Conservation (phyloP, 2,888 invertebrate species). For the Parnassius apollo region DNA sequence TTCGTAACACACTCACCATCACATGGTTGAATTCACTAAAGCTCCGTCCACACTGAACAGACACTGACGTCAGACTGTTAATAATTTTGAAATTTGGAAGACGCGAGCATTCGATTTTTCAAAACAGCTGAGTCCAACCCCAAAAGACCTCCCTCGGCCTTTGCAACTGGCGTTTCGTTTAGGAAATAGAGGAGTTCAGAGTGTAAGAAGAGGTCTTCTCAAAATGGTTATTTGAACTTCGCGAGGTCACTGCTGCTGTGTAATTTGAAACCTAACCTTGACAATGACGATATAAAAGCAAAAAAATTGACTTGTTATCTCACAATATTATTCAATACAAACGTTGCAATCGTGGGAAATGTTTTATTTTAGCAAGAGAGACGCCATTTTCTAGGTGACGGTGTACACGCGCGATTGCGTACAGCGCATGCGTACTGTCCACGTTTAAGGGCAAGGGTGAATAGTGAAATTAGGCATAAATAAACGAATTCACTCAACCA, state of each 20-base stretch:
- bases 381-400: constrained; percentile 53
- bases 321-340: constrained; percentile 11
- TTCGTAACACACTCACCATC: constrained; percentile 64
- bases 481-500: constrained; percentile 27
- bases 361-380: constrained; percentile 39
- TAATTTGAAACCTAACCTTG: constrained; percentile 16
- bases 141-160: constrained; percentile 39
- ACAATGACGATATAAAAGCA: constrained; percentile 3
- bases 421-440: constrained; percentile 59
- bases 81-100: constrained; percentile 39
- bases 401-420: constrained; percentile 25
- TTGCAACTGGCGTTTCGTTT: constrained; percentile 3
- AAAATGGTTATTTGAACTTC: constrained; percentile 27
- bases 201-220: constrained; percentile 12
- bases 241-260: constrained; percentile 28
- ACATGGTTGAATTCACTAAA: constrained; percentile 54
- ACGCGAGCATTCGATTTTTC: constrained; percentile 64
- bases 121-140: constrained; percentile 66
- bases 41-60: constrained; percentile 54
- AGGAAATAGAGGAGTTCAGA: constrained; percentile 8
- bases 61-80: constrained; percentile 64
- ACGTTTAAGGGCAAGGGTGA: constrained; percentile 63
- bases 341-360: constrained; percentile 4
- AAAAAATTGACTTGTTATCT: constrained; percentile 13
- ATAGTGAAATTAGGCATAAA: constrained; percentile 31